Conservation (phyloP, 2,888 invertebrate species). For the Rhagophthalmus giganteus region DNA sequence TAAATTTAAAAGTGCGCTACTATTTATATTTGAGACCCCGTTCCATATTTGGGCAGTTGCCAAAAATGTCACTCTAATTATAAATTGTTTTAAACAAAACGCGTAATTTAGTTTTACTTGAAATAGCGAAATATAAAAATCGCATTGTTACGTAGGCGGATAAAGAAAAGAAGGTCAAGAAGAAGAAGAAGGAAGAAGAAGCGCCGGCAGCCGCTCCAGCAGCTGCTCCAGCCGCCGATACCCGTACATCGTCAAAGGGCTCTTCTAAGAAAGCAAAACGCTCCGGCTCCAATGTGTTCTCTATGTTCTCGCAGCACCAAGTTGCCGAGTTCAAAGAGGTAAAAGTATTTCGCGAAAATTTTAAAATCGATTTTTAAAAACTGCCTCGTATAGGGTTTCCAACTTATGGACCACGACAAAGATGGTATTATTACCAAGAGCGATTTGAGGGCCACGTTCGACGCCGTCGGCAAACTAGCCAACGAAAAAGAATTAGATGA, state of each 20-base stretch:
- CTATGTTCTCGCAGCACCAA: slow-evolving; percentile 95
- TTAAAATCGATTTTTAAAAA: too few relatives aligned
- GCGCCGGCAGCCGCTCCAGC: slow-evolving; percentile 67
- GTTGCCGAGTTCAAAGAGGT: slow-evolving; percentile 93
- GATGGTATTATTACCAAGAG: slow-evolving; percentile 76
- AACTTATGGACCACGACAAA: slow-evolving; percentile 95
- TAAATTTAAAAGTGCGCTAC: too few relatives aligned
- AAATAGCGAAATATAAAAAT: too few relatives aligned
- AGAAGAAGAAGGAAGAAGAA: slow-evolving; percentile 73
- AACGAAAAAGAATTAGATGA: slow-evolving; percentile 89
- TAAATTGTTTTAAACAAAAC: too few relatives aligned
- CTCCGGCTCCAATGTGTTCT: slow-evolving; percentile 94
- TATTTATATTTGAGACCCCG: slow-evolving; percentile 7
- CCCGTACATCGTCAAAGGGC: slow-evolving; percentile 79
- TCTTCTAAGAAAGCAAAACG: slow-evolving; percentile 83
- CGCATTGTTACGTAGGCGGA: slow-evolving; percentile 81
- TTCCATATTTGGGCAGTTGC: slow-evolving; percentile 30
- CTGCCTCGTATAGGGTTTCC: slow-evolving; percentile 94
- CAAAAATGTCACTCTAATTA: slow-evolving; percentile 8
- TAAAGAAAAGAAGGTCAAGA: slow-evolving; percentile 91
- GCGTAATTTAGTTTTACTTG: too few relatives aligned
- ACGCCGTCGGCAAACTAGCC: slow-evolving; percentile 87
- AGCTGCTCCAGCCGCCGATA: slow-evolving; percentile 68
- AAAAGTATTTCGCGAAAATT: slow-evolving; percentile 1
- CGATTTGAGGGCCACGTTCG: slow-evolving; percentile 89